Evolutionary conservation across 1,140 invertebrate species (phyloP), one percentile per base, ranked within the genome.

Genomic region (Pemphigus obesinymphae): DNA sequence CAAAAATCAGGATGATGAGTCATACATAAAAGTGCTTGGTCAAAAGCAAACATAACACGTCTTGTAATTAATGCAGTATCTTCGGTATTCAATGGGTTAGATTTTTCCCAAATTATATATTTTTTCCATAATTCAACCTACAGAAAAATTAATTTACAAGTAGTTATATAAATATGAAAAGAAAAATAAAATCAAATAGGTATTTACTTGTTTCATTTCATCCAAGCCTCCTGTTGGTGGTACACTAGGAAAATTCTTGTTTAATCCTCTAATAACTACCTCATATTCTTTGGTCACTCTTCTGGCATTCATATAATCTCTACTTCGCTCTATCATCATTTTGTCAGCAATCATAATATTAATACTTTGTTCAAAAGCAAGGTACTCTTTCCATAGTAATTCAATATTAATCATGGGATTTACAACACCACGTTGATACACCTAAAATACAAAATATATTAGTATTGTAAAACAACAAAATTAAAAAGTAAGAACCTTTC

Each of bases 71-170:
- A 86, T 0, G 95, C 93, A 0, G 96, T 95, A 86, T 99, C 98
- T 87, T 99, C 98, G 0, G 95, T 97, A 68, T 96, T 90, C 15
- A 99, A 88, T 0, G 98, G 98, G 89, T 99, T 99, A 34, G 92
- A 92, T 83, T 97, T 95, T 88, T 99, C 98, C 95, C 97, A 99
- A 4, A 92, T 89, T 83, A 99, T 99, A 86, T 99, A 99, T 85
- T 98, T 98, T 87, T 98, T 98, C 98, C 98, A 99, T n/a, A 99
- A 86, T 85, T 99, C 97, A 72, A 98, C 95, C 95, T 97, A 85
- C 0, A 83, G 82, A 61, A 50, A 34, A 29, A 7, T 26, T 17
- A 70, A 6, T 68, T 78, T 17, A 43, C 0, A 17, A 75, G n/a
- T n/a, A n/a, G n/a, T n/a, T n/a, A 61, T 55, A 29, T 11, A 45